phyloP scores from a whole-genome alignment of 2,113 vertebrate genomes.

The Sceloporus undulatus region DNA sequence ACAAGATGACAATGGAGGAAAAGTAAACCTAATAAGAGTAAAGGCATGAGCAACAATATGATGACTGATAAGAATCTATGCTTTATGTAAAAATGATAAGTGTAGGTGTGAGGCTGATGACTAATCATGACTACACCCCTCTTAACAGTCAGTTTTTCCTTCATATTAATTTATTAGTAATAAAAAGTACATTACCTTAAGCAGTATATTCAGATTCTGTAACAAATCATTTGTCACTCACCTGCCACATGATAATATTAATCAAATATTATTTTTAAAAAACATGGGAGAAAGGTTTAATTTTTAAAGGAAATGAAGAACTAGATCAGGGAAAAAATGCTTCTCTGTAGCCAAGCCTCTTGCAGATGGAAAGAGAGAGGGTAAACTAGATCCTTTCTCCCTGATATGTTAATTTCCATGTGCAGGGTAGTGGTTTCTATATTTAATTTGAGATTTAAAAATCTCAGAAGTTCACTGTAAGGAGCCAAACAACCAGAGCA shows the following conservation, averaged over 20 bases:
- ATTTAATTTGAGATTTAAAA: background rate
- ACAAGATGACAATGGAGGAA: background rate
- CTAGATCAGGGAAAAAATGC: background rate
- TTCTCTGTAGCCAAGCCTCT: background rate
- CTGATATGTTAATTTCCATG: background rate
- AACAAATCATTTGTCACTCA: slow-evolving; percentile 9
- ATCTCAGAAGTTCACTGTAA: background rate
- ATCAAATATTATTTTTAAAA: background rate
- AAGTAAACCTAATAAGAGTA: background rate
- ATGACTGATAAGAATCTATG: background rate
- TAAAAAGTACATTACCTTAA: slow-evolving; percentile 3
- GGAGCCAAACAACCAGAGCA: background rate
- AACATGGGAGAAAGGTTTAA: background rate
- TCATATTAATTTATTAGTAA: slow-evolving; percentile 13
- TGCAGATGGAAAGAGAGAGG: background rate
- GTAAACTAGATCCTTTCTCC: no score
- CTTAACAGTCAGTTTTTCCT: slow-evolving; percentile 10
- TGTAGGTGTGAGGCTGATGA: slow-evolving; percentile 13
- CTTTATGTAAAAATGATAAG: background rate
- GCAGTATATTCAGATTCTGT: background rate
- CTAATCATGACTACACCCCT: background rate
- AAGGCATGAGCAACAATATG: background rate
- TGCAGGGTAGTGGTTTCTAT: background rate
- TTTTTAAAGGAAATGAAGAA: background rate
- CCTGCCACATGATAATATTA: background rate